These are phyloP conservation scores for Pissodes strobi DNA, from an alignment of 1,140 invertebrate genomes.

Conservation along the genomic window DNA sequence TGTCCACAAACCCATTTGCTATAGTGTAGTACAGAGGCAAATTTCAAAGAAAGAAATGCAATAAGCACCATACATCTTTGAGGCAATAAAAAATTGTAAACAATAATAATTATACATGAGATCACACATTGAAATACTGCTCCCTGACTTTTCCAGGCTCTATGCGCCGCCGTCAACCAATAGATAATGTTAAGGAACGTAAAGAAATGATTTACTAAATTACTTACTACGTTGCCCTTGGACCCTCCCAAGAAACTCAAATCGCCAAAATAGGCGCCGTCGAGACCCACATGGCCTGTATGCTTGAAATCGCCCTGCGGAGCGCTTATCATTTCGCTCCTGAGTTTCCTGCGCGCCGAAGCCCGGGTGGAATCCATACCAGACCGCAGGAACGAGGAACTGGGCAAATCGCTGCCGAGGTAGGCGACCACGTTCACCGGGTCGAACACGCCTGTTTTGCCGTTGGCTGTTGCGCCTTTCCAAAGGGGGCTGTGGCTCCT, in stretches of 20 bases:
- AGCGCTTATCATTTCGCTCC: slow-evolving; percentile 93
- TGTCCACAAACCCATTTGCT: too few species aligned
- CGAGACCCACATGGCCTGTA: slow-evolving; percentile 92
- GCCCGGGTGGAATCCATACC: slow-evolving; percentile 62
- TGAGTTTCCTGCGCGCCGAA: slow-evolving; percentile 69
- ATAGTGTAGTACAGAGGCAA: too few species aligned
- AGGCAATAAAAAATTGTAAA: too few species aligned
- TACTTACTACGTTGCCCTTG: slow-evolving; percentile 61
- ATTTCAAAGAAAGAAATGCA: too few species aligned
- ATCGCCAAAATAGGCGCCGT: slow-evolving; percentile 96
- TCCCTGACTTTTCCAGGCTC: too few species aligned
- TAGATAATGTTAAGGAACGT: too few species aligned
- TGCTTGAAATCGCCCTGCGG: slow-evolving; percentile 97
- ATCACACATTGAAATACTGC: too few species aligned
- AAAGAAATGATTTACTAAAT: too few species aligned
- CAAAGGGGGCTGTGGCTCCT: slow-evolving; percentile 64
- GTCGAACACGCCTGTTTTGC: slow-evolving; percentile 88
- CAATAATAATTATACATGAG: too few species aligned
- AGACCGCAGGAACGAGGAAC: slow-evolving; percentile 56
- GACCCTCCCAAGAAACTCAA: slow-evolving; percentile 81
- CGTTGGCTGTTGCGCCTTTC: slow-evolving; percentile 83
- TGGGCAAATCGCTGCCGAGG: slow-evolving; percentile 77
- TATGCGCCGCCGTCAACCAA: too few species aligned
- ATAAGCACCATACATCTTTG: too few species aligned
- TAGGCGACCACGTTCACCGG: slow-evolving; percentile 88